Evolutionary conservation across 2,888 invertebrate species (phyloP), one percentile per base, ranked within the genome.

Genomic region (Onchidella celtica): DNA sequence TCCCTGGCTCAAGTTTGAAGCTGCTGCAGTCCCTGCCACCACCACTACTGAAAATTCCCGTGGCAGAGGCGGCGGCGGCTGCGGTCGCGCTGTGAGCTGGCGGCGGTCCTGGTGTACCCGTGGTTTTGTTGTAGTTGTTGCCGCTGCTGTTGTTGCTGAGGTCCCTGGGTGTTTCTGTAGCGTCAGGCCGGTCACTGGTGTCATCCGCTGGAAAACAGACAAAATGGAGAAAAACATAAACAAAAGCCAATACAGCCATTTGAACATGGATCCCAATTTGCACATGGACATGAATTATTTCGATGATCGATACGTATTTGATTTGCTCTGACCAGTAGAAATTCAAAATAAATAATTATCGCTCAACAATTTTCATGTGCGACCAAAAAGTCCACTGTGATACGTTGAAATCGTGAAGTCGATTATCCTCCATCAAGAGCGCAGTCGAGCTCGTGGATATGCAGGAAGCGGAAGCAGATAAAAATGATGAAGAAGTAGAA

Each of bases 141-240:
- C 92, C 96, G 96, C 93, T 96, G 96, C 83, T 93, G 95, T 92
- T 97, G 96, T 93, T 96, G 96, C 70, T 90, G 9, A 69, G 61
- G 17, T 78, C 68, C 69, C 61, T 57, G 6, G 70, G 47, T 68
- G 66, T 68, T n/a, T 66, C 65, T 14, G 75, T n/a, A 24, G 32
- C 47, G 21, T 65, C 47, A 2, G 61, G 65, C 4, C 47, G 57
- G 1, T 66, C 72, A 27, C 27, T 63, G 40, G 14, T 73, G 32
- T 57, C 77, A 57, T 82, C 81, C 21, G 32, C 72, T 72, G 57
- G 29, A 27, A 6, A 9, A 9, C 6, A 47, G 47, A 75, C 1
- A 38, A n/a, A 14, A 74, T 34, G 21, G 17, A 6, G 17, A 47
- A 17, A 47, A 47, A 6, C 47, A 11, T 47, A 6, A 47, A 11